These are phyloP conservation scores for Acrossocheilus fasciatus DNA, from an alignment of 2,797 vertebrate genomes.

Conservation along the genomic window DNA sequence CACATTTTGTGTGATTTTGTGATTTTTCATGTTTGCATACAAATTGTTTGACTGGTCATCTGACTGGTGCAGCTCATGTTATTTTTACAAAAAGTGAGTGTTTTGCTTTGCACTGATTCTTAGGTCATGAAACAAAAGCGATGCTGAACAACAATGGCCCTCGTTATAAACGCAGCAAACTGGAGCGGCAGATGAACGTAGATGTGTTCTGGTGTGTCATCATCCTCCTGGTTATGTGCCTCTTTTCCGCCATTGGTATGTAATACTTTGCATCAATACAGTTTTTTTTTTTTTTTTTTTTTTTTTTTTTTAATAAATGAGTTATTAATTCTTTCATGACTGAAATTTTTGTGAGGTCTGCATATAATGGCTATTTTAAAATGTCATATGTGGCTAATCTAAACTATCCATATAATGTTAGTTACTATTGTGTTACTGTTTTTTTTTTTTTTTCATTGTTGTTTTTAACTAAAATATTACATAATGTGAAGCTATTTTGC, in stretches of 20 bases:
- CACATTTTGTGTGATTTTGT: neutral
- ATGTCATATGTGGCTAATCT: neutral
- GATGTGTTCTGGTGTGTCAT: slow-evolving; percentile 97
- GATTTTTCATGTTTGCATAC: neutral
- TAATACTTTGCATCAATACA: slow-evolving; percentile 33
- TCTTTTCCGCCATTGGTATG: slow-evolving; percentile 93
- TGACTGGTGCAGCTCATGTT: neutral
- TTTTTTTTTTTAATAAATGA: neutral
- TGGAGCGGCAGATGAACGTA: slow-evolving; percentile 95
- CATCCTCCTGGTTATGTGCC: slow-evolving; percentile 94
- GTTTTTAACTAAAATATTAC: neutral
- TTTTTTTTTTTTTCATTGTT: neutral
- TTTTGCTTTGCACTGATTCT: neutral
- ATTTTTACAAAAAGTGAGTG: neutral
- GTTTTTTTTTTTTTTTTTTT: neutral
- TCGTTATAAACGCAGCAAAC: slow-evolving; percentile 96
- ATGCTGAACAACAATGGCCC: slow-evolving; percentile 97
- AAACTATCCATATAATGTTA: neutral
- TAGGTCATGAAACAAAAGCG: slow-evolving; percentile 98
- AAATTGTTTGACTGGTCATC: neutral
- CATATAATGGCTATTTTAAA: neutral
- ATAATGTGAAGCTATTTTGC: neutral
- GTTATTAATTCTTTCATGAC: neutral
- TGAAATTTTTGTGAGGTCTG: neutral
- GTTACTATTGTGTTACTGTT: neutral